These are phyloP conservation scores for Drosophila aldrichi DNA, from an alignment of 2,888 invertebrate genomes.

Conservation along the genomic window DNA sequence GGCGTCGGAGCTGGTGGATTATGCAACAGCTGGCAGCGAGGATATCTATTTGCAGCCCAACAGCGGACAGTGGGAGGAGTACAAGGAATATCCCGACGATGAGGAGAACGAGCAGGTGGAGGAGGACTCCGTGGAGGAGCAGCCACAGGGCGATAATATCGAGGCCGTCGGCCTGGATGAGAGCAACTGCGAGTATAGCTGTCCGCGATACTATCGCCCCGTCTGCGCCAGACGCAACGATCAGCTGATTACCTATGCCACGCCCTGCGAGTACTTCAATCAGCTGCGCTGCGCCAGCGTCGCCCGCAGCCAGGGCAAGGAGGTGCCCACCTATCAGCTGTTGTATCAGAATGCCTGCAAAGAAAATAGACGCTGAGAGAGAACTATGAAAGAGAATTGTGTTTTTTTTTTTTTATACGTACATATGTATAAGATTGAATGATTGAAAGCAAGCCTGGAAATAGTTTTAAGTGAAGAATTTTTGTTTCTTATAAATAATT, in stretches of 20 bases:
- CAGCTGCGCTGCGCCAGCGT: conserved; percentile 61
- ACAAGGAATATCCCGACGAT: not conserved
- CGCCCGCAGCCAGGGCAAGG: conserved; percentile 22
- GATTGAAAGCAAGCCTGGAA: not conserved
- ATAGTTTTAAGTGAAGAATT: not conserved
- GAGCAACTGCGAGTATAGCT: conserved; percentile 59
- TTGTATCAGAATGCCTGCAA: conserved; percentile 44
- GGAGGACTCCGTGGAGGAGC: not conserved
- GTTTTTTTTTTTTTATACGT: not conserved
- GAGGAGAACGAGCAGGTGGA: not conserved
- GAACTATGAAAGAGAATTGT: not conserved
- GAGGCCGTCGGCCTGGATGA: conserved; percentile 41
- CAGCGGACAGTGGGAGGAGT: conserved; percentile 1
- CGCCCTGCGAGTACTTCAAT: conserved; percentile 67
- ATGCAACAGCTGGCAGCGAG: conserved; percentile 31
- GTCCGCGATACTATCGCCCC: conserved; percentile 72
- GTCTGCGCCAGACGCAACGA: conserved; percentile 55
- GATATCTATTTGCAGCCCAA: conserved; percentile 31
- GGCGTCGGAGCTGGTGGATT: conserved; percentile 2
- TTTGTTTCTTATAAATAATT: not conserved
- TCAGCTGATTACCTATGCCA: conserved; percentile 47
- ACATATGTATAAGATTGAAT: not conserved
- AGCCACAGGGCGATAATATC: conserved; percentile 19
- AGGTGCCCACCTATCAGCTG: conserved; percentile 43
- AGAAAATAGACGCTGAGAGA: not conserved